These are phyloP conservation scores for Huso huso DNA, from an alignment of 2,797 vertebrate species.

Conservation along the genomic window DNA sequence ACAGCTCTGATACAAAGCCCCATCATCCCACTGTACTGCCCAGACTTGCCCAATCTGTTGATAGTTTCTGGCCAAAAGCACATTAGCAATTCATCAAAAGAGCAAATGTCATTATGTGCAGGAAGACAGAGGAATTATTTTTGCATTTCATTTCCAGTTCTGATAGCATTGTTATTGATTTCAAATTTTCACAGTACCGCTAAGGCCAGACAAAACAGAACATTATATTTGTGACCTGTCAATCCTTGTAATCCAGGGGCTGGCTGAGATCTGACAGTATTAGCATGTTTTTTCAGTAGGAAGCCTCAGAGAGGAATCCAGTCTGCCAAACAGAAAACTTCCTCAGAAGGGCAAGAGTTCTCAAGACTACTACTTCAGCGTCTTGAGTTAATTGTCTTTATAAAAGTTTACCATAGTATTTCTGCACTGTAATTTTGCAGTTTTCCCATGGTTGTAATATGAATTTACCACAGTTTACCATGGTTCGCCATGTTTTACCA, in stretches of 20 bases:
- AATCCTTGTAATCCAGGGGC: constrained; percentile 58
- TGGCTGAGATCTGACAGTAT: constrained; percentile 48
- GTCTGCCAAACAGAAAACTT: constrained; percentile 33
- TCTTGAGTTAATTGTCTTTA: too few relatives aligned
- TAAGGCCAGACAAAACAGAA: constrained; percentile 64
- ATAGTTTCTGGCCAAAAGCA: constrained; percentile 45
- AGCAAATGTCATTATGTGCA: constrained; percentile 59
- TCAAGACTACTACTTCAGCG: neutral
- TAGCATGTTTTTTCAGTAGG: constrained; percentile 34
- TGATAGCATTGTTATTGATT: constrained; percentile 78
- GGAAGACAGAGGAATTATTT: constrained; percentile 59
- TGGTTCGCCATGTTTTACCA: too few relatives aligned
- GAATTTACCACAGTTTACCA: too few relatives aligned
- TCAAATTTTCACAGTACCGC: constrained; percentile 55
- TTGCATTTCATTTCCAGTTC: constrained; percentile 74
- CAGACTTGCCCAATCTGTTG: constrained; percentile 31
- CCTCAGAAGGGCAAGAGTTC: constrained; percentile 22
- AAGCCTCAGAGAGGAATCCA: constrained; percentile 30
- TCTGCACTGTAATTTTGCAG: too few relatives aligned
- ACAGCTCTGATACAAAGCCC: constrained; percentile 5
- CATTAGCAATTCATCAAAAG: constrained; percentile 70
- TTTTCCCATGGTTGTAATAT: too few relatives aligned
- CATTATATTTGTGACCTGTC: constrained; percentile 64
- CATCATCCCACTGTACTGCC: constrained; percentile 33
- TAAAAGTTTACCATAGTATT: too few relatives aligned